Conservation (phyloP, 1,140 invertebrate genomes). For the Gonatopus flavifemur region DNA sequence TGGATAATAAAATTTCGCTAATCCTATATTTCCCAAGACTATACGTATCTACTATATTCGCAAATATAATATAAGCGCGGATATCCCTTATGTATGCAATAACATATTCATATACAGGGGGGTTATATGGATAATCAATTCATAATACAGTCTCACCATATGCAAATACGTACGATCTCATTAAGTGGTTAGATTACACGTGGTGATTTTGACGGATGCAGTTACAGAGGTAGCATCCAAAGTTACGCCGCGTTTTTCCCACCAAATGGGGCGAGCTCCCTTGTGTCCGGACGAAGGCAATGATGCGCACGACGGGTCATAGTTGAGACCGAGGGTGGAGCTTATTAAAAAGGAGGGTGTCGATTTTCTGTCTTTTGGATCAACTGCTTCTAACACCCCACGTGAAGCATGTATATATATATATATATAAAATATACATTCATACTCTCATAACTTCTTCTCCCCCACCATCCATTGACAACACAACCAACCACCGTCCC, state of each 20-base stretch:
- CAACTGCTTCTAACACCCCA: neutral
- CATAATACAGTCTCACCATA: slow-evolving; percentile 35
- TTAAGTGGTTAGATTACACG: slow-evolving; percentile 42
- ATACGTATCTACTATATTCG: too few species aligned
- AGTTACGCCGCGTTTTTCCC: slow-evolving; percentile 27
- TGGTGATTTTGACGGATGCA: slow-evolving; percentile 27
- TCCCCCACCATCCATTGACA: too few species aligned
- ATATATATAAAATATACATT: neutral
- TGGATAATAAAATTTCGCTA: too few species aligned
- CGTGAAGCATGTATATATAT: neutral
- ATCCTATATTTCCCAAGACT: too few species aligned
- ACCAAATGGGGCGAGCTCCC: slow-evolving; percentile 10
- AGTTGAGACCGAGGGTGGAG: slow-evolving; percentile 4
- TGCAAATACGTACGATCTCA: slow-evolving; percentile 41
- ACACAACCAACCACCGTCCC: neutral
- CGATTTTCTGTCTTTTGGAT: slow-evolving; percentile 1
- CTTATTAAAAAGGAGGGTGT: slow-evolving; percentile 36
- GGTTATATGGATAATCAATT: slow-evolving; percentile 45
- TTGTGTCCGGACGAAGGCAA: slow-evolving; percentile 14
- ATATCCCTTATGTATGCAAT: too few species aligned
- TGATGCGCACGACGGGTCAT: too few species aligned
- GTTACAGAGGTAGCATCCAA: too few species aligned
- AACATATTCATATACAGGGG: too few species aligned
- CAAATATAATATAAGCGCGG: too few species aligned
- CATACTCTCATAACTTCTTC: too few species aligned